Base-by-base conservation (phyloP, 1,140 invertebrate genomes). In the Meloidogyne chitwoodi region DNA sequence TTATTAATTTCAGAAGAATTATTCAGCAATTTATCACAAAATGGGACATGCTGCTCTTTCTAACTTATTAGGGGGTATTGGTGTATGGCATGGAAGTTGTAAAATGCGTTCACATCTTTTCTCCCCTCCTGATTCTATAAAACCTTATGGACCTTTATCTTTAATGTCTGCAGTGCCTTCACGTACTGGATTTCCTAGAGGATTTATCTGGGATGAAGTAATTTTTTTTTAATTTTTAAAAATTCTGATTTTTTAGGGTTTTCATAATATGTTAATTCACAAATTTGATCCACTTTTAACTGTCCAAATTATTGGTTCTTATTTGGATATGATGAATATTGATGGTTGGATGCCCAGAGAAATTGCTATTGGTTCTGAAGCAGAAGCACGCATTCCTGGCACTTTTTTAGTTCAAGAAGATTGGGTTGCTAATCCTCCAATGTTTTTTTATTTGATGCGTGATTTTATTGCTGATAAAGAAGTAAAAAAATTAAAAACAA, bases 271-370 rank as follows among this genome's bases (percentile, higher is more conserved):
- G 8, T 88, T 99, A 0, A 92, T 99, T 19, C 91, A 92, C 5
- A 89, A 91, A 72, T 98, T 96, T 94, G 92, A 96, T 88, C 88
- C 92, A 1, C 91, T 93, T 79, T 92, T 79, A 29, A 75, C 80
- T 10, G 22, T 71, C 2, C 31, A 76, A 26, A 76, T 76, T 27
- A 61, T 71, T 38, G 67, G 34, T 16, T 27, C 75, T 2, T 76
- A 67, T 48, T 67, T 81, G 38, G 80, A 81, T 64, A 80, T 75
- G 64, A 94, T 98, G 90, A 98, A 99, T 84, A 91, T 92, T 0
- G 94, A 98, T 87, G 96, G 96, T 0, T 99, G 96, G 96, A 99
- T 99, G 79, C 96, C 96, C 0, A 88, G 96, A 56, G 96, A 99
- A 87, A 95, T 98, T 27, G 66, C 96, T 78, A 87, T 96, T 3